Conservation (phyloP, 2,888 invertebrate genomes). For the Cheiracanthium punctorium region DNA sequence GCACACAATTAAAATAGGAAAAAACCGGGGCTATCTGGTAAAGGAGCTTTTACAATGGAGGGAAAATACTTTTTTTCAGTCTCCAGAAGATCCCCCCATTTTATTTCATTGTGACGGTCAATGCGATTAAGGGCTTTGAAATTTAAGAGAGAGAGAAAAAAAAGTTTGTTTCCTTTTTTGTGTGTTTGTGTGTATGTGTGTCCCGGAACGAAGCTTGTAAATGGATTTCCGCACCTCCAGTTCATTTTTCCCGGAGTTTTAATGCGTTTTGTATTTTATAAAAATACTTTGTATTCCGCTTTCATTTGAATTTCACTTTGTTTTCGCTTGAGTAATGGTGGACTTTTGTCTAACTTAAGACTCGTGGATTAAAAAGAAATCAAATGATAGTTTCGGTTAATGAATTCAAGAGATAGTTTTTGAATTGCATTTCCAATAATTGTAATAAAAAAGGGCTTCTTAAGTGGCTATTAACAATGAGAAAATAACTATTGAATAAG, state of each 20-base stretch:
- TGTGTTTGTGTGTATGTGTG: too few species aligned
- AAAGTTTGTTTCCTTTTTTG: too few species aligned
- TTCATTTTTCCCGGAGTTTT: not conserved
- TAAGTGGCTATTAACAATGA: too few species aligned
- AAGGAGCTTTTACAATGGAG: slow-evolving; percentile 8
- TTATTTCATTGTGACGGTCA: not conserved
- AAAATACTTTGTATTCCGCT: not conserved
- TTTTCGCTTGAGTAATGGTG: not conserved
- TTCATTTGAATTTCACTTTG: not conserved
- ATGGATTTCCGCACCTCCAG: not conserved
- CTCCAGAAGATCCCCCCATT: not conserved
- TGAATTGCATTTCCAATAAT: not conserved
- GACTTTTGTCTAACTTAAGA: not conserved
- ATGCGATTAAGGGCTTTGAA: slow-evolving; percentile 4
- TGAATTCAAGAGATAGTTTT: not conserved
- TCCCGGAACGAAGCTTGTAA: not conserved
- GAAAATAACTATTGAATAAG: too few species aligned
- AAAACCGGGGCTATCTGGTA: slow-evolving; percentile 18
- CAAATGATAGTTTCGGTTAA: too few species aligned
- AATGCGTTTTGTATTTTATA: not conserved
- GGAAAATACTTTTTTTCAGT: not conserved
- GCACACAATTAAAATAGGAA: slow-evolving; percentile 42
- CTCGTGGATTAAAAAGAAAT: too few species aligned
- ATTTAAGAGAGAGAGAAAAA: not conserved
- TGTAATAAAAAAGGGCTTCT: not conserved